A percentile compares a stretch with the other conserved stretches of the same genome.
Evolutionary conservation across 2,113 vertebrate genomes (phyloP).

Genomic region (Aegotheles bennettii): DNA sequence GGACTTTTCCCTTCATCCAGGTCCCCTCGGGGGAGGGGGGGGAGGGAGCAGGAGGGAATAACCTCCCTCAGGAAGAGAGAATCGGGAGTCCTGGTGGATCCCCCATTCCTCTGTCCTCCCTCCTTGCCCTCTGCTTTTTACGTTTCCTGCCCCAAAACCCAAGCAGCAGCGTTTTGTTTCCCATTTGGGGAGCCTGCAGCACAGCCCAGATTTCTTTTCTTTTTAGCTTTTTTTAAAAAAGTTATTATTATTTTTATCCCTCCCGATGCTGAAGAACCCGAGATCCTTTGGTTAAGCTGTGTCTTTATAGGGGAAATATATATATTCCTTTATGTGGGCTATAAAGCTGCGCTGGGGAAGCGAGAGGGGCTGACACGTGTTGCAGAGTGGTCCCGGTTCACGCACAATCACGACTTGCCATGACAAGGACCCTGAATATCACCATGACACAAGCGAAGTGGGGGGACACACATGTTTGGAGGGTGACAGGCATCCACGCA

Average conservation of each 20-base stretch:
- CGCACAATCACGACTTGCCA: accelerated
- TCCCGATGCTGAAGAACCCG: neutral
- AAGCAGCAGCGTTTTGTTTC: accelerated
- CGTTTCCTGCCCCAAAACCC: neutral
- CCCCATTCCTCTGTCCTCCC: neutral
- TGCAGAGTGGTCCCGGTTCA: accelerated
- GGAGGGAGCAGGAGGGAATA: accelerated
- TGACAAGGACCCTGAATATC: neutral
- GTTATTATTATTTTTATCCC: neutral
- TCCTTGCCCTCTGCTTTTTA: accelerated
- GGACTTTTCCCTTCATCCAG: neutral
- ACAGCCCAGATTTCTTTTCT: neutral
- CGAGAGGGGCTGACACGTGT: accelerated
- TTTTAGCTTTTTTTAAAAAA: accelerated
- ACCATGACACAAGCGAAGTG: accelerated
- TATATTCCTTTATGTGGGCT: constrained; percentile 29
- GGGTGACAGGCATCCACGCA: neutral
- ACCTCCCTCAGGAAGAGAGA: neutral
- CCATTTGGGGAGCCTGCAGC: accelerated
- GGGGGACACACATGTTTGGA: too few species aligned
- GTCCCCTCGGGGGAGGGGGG: accelerated
- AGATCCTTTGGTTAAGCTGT: neutral
- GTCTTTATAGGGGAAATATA: constrained; percentile 48
- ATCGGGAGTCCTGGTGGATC: accelerated
- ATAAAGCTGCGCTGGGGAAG: neutral